phyloP scores from a whole-genome alignment of 2,113 vertebrate genomes.

The Indri indri region DNA sequence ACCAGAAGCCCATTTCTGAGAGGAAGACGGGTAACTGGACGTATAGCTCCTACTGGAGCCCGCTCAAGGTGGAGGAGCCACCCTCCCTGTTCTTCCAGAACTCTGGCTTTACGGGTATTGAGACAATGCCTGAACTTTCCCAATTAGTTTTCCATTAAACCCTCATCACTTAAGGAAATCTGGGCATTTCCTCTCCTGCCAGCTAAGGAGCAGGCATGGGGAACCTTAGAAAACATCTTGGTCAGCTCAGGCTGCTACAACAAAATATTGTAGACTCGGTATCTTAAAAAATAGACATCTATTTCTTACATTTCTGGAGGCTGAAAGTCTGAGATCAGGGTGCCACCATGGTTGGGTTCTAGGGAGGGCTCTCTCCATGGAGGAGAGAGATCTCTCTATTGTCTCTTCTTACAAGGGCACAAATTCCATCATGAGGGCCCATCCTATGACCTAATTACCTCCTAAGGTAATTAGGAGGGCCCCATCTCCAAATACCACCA shows the following conservation, averaged over 20 bases:
- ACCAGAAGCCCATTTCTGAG: background rate
- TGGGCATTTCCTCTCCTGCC: background rate
- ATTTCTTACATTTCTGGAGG: background rate
- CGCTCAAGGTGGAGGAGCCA: background rate
- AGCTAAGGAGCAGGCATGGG: background rate
- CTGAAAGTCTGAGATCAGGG: background rate
- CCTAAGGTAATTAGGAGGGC: background rate
- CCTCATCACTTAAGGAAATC: background rate
- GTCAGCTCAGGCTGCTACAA: background rate
- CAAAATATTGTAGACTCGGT: background rate
- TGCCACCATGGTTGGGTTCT: background rate
- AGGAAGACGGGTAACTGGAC: background rate
- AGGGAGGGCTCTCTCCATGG: background rate
- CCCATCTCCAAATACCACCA: background rate
- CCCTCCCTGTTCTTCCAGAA: background rate
- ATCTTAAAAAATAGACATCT: background rate
- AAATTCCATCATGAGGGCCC: background rate
- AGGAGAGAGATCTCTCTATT: background rate
- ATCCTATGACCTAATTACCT: background rate
- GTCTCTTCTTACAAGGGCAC: background rate
- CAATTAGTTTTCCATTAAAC: conserved; percentile 10
- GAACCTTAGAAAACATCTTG: background rate
- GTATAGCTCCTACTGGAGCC: background rate
- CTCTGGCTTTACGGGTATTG: background rate
- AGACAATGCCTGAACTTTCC: background rate